Evolutionary conservation across 2,113 vertebrate species (phyloP).

Genomic region (Erythrolamprus reginae): DNA sequence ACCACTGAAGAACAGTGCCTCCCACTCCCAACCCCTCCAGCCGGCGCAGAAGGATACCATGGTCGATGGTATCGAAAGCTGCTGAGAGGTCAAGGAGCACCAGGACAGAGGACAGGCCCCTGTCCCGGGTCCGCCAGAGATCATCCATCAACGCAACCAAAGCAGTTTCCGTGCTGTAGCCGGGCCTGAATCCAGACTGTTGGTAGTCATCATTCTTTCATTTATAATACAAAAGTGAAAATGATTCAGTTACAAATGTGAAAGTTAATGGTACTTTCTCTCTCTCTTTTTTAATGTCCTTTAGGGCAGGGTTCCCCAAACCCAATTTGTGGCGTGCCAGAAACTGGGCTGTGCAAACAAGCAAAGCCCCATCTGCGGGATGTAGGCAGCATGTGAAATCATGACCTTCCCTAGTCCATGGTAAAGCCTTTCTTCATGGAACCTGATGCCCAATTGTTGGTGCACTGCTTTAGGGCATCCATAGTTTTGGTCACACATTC

Average conservation of each 20-base stretch:
- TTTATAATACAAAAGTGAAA: not conserved
- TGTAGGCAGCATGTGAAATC: not conserved
- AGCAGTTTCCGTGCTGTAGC: too few species aligned
- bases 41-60: too few species aligned
- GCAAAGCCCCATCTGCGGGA: not conserved
- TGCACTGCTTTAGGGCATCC: not conserved
- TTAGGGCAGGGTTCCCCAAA: not conserved
- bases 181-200: too few species aligned
- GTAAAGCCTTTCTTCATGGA: not conserved
- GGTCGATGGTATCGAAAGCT: too few species aligned
- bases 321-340: not conserved
- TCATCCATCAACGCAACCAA: too few species aligned
- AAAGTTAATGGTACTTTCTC: not conserved
- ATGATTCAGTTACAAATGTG: not conserved
- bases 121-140: too few species aligned
- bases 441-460: not conserved
- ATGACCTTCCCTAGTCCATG: not conserved
- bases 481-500: not conserved
- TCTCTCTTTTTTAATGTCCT: not conserved
- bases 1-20: too few species aligned
- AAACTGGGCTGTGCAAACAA: not conserved
- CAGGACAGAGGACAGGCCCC: too few species aligned
- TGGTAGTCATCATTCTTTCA: not conserved
- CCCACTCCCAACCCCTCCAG: too few species aligned
- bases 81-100: too few species aligned